Conservation (phyloP, 2,113 vertebrate genomes). For the Oncorhynchus keta region DNA sequence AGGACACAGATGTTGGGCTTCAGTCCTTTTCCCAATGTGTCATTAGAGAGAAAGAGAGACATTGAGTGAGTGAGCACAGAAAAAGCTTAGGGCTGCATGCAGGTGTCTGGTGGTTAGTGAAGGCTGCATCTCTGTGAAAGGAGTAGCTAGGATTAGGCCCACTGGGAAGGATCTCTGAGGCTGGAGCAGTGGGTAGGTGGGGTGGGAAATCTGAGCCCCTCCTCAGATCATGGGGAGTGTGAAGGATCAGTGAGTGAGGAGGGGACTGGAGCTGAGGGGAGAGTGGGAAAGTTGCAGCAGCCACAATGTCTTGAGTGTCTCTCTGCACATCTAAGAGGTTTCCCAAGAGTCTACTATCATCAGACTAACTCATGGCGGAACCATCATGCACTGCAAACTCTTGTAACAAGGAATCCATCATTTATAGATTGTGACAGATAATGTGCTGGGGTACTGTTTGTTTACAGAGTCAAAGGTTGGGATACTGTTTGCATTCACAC, state of each 20-base stretch:
- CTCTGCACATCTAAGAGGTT: background rate
- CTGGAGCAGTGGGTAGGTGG: background rate
- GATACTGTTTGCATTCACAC: background rate
- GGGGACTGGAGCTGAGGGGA: too few relatives aligned
- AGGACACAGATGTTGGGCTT: background rate
- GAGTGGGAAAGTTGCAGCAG: background rate
- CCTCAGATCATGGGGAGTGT: background rate
- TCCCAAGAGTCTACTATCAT: too few relatives aligned
- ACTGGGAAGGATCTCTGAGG: background rate
- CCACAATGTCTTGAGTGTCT: background rate
- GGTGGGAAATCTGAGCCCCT: background rate
- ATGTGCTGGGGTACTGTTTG: background rate
- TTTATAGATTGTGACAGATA: too few relatives aligned
- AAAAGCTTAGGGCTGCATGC: background rate
- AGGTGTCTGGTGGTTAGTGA: background rate
- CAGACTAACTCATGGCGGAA: too few relatives aligned
- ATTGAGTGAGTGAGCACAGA: conserved; percentile 19
- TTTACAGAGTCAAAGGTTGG: background rate
- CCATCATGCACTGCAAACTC: too few relatives aligned
- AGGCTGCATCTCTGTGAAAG: background rate
- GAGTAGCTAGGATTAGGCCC: background rate
- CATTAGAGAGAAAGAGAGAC: conserved; percentile 1
- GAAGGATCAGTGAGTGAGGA: background rate
- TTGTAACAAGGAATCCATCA: too few relatives aligned
- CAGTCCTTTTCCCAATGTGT: conserved; percentile 28